phyloP scores from a whole-genome alignment of 2,888 invertebrate species.

The Drosophila infuscata region DNA sequence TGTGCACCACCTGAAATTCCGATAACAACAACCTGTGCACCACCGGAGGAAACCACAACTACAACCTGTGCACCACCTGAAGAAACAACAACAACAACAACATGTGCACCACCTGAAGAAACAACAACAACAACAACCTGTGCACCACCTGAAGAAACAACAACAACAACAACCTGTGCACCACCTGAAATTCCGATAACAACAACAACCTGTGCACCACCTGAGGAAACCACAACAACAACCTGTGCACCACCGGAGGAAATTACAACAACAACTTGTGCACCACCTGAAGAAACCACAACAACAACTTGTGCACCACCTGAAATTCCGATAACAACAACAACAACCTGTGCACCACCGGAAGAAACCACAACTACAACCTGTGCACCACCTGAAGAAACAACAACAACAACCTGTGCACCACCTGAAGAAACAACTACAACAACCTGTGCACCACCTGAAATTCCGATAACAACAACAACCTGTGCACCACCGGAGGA shows the following conservation, averaged over 20 bases:
- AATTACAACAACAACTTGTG: slow-evolving; percentile 3
- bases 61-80: too few relatives aligned
- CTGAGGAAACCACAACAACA: background rate
- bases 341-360: slow-evolving; percentile 3
- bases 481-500: background rate
- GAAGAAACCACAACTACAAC: background rate
- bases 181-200: background rate
- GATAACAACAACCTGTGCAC: too few relatives aligned
- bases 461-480: too few relatives aligned
- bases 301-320: slow-evolving; percentile 18
- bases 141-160: background rate
- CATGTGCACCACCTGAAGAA: background rate
- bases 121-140: slow-evolving; percentile 1
- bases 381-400: slow-evolving; percentile 2
- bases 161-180: slow-evolving; percentile 5
- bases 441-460: slow-evolving; percentile 3
- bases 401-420: background rate
- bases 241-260: background rate
- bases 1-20: too few relatives aligned
- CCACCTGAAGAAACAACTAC: slow-evolving; percentile 4
- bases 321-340: background rate
- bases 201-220: slow-evolving; percentile 9
- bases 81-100: background rate
- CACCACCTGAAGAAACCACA: background rate
- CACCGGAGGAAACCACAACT: too few relatives aligned